Percentiles rank a stretch among this genome's conserved stretches.
Evolutionary conservation across 2,888 invertebrate genomes (phyloP).

Genomic region (Danaus chrysippus): DNA sequence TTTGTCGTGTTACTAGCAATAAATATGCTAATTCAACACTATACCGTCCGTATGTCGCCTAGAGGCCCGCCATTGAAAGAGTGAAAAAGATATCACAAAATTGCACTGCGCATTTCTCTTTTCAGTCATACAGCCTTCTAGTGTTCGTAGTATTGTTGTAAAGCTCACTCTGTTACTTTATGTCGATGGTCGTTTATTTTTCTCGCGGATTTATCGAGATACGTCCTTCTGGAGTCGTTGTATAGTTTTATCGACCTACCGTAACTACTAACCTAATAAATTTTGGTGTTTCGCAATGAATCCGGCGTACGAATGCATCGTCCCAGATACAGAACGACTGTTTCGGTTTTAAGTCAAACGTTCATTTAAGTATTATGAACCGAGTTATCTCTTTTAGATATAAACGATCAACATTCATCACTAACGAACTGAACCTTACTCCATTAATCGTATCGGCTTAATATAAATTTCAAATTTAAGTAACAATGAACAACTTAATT

Average conservation of each 20-base stretch:
- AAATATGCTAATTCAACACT: slow-evolving; percentile 77
- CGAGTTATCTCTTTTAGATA: slow-evolving; percentile 9
- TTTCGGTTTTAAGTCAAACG: slow-evolving; percentile 60
- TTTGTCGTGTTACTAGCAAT: slow-evolving; percentile 73
- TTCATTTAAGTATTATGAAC: slow-evolving; percentile 50
- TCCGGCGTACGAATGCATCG: slow-evolving; percentile 77
- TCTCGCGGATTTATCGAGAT: slow-evolving; percentile 55
- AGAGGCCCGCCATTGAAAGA: slow-evolving; percentile 66
- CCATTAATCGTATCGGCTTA: neutral
- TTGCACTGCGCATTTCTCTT: slow-evolving; percentile 78
- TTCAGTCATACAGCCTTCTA: slow-evolving; percentile 69
- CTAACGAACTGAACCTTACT: no score
- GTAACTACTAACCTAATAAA: slow-evolving; percentile 79
- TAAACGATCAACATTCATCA: slow-evolving; percentile 22
- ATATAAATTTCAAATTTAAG: slow-evolving; percentile 13
- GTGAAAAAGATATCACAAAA: slow-evolving; percentile 78
- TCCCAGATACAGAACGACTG: slow-evolving; percentile 65
- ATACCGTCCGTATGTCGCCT: slow-evolving; percentile 78
- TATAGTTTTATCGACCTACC: slow-evolving; percentile 77
- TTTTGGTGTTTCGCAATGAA: slow-evolving; percentile 78
- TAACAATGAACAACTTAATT: slow-evolving; percentile 46
- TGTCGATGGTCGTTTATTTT: slow-evolving; percentile 64
- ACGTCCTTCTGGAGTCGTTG: slow-evolving; percentile 58
- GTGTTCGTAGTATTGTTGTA: slow-evolving; percentile 44
- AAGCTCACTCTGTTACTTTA: slow-evolving; percentile 65